Evolutionary conservation across 2,888 invertebrate genomes (phyloP), one percentile per base, ranked within the genome.

Genomic region (Miltochrista miniata): DNA sequence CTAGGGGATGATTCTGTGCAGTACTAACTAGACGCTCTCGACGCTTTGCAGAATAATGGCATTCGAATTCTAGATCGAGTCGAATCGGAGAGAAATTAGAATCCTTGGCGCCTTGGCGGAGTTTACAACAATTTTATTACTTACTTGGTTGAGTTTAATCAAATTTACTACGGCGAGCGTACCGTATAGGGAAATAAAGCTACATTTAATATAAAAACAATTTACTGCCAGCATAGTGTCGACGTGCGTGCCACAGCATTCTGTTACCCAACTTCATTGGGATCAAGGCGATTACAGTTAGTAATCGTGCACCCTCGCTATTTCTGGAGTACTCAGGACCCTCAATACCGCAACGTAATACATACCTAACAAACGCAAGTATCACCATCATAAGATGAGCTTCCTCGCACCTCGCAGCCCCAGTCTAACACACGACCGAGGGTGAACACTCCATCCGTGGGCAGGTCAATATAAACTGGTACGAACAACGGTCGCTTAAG

Each of bases 271-370:
- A 85, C 87, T 85, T 87, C 85, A 85, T 85, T 70, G 87, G 85
- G 86, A 87, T 87, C 87, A 86, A 81, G 84, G 77, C 85, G 87
- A 90, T 89, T 87, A 88, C 88, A 77, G 79, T 76, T 76, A 74
- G 84, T 84, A 86, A 87, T 86, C 85, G 85, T 73, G 80, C 80
- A 80, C 85, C 85, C 85, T 78, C 83, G 77, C 80, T 82, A 74
- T 84, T 83, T 76, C 75, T 73, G 70, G 72, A 78, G 78, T 74
- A 61, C 67, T 61, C 72, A 68, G 66, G 11, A 70, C 66, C 68
- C 74, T 76, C 68, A 64, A 64, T 64, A 64, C 78, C 69, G 76
- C 75, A 81, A 73, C 68, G 78, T 69, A 70, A 72, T 75, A 80
- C 76, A 72, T 77, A 70, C 71, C 69, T 66, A 68, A 72, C 72